These are phyloP conservation scores for Eurytoma californica DNA, from an alignment of 2,888 invertebrate species.

Conservation along the genomic window DNA sequence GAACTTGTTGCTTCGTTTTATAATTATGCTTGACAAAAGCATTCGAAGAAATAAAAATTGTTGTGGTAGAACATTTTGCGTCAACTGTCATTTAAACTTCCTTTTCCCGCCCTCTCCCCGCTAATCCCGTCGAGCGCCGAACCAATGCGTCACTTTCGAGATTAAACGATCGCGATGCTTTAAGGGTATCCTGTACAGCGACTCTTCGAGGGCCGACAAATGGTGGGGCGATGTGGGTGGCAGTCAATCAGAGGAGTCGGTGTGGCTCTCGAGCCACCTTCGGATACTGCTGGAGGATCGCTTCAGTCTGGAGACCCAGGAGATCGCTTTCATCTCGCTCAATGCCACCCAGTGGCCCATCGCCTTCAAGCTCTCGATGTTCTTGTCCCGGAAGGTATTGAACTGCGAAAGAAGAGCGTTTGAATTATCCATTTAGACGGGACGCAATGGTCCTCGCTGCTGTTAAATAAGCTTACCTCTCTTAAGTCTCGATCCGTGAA, in stretches of 20 bases:
- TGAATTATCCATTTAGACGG: too few species aligned
- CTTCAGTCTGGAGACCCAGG: slow-evolving; percentile 65
- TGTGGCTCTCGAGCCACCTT: slow-evolving; percentile 57
- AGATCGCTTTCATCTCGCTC: slow-evolving; percentile 66
- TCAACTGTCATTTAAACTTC: slow-evolving; percentile 11
- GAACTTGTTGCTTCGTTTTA: slow-evolving; percentile 76
- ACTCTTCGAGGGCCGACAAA: too few species aligned
- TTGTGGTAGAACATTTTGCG: slow-evolving; percentile 68
- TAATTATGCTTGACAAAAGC: slow-evolving; percentile 75
- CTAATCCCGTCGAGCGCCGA: neutral
- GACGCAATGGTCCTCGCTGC: too few species aligned
- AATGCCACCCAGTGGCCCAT: slow-evolving; percentile 60
- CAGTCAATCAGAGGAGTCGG: neutral
- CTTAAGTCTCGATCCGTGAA: slow-evolving; percentile 65
- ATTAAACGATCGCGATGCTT: neutral
- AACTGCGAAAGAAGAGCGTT: slow-evolving; percentile 61
- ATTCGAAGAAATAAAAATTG: slow-evolving; percentile 72
- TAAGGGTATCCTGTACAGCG: too few species aligned
- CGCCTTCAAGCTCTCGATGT: slow-evolving; percentile 65
- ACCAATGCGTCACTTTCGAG: neutral
- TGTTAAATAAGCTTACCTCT: slow-evolving; percentile 61
- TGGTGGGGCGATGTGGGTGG: too few species aligned
- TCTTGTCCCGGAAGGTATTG: slow-evolving; percentile 63
- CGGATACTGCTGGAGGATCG: slow-evolving; percentile 62
- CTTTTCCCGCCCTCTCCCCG: neutral